phyloP scores from a whole-genome alignment of 2,113 vertebrate genomes.

The Condylura cristata region DNA sequence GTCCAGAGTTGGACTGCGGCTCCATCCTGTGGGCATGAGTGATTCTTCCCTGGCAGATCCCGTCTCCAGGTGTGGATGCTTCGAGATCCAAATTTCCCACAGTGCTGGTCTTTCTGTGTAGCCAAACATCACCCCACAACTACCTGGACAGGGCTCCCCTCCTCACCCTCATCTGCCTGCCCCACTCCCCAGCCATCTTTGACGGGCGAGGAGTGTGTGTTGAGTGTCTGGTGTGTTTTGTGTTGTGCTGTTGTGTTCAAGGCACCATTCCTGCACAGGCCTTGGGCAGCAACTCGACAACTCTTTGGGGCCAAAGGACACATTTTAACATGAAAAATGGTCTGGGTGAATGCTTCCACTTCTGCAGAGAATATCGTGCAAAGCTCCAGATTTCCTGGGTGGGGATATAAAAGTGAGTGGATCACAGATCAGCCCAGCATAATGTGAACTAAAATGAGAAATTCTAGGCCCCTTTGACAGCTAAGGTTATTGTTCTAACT shows the following conservation, averaged over 20 bases:
- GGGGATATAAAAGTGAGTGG: not conserved
- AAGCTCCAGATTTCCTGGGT: not conserved
- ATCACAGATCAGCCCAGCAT: not conserved
- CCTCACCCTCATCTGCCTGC: not conserved
- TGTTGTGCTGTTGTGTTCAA: not conserved
- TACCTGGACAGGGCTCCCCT: accelerated
- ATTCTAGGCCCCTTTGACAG: not conserved
- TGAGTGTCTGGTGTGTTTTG: too few relatives aligned
- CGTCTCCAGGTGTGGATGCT: not conserved
- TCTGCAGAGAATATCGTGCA: not conserved
- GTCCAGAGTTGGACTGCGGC: not conserved
- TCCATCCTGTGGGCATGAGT: accelerated
- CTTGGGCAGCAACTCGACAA: not conserved
- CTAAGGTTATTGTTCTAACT: not conserved
- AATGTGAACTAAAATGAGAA: slow-evolving; percentile 12
- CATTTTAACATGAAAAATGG: not conserved
- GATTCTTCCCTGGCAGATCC: not conserved
- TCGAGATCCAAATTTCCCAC: not conserved
- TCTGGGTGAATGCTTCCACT: not conserved
- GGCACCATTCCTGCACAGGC: not conserved
- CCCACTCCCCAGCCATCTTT: not conserved
- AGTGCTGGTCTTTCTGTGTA: not conserved
- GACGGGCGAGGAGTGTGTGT: not conserved
- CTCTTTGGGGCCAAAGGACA: not conserved
- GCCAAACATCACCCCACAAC: not conserved